Evolutionary conservation across 2,888 invertebrate genomes (phyloP).

Genomic region (Pachliopta kotzebuea): DNA sequence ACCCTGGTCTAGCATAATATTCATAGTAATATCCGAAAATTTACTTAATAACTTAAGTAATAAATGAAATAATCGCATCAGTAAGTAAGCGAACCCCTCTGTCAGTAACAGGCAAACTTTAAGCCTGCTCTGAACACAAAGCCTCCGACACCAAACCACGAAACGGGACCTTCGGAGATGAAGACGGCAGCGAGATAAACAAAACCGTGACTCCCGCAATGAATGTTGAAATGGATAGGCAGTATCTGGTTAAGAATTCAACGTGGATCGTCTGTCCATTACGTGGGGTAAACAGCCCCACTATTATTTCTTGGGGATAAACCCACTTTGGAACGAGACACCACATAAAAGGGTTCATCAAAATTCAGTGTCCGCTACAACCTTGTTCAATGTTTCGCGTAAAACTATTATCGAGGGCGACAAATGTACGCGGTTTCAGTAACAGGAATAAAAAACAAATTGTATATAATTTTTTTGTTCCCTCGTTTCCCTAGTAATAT

Average conservation of each 20-base stretch:
- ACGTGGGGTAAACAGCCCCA: conserved; percentile 45
- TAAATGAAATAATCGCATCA: no score
- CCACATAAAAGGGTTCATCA: conserved; percentile 73
- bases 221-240: conserved; percentile 28
- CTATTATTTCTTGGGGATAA: conserved; percentile 68
- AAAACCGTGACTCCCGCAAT: conserved; percentile 23
- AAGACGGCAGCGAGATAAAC: conserved; percentile 25
- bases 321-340: conserved; percentile 75
- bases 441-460: background rate
- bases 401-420: conserved; percentile 69
- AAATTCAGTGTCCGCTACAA: conserved; percentile 66
- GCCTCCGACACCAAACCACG: background rate
- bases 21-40: no score
- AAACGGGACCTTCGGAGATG: background rate
- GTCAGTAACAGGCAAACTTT: no score
- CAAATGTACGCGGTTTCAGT: conserved; percentile 47
- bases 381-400: conserved; percentile 74
- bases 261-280: conserved; percentile 30
- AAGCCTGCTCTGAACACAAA: background rate
- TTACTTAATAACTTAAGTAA: no score
- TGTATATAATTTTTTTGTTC: no score
- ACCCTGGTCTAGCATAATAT: no score
- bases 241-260: conserved; percentile 25
- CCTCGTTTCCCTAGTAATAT: no score
- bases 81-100: no score